Evolutionary conservation across 1,140 invertebrate genomes (phyloP).

Genomic region (Maniola jurtina): DNA sequence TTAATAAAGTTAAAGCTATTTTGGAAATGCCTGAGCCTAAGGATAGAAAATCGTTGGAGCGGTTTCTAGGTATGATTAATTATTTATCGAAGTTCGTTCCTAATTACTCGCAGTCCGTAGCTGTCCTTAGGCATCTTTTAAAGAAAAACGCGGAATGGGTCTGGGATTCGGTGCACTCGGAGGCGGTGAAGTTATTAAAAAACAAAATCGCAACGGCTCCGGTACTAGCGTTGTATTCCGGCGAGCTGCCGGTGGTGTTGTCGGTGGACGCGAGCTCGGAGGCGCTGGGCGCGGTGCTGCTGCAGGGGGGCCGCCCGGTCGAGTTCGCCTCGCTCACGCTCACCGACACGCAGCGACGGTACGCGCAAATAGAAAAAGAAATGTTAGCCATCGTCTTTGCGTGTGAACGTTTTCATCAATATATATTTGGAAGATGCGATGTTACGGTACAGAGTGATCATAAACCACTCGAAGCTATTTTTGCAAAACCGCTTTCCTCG

Average conservation of each 20-base stretch:
- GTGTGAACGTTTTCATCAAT: slow-evolving; percentile 29
- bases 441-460: slow-evolving; percentile 32
- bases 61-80: slow-evolving; percentile 28
- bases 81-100: slow-evolving; percentile 33
- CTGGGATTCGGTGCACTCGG: background rate
- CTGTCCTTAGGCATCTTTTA: slow-evolving; percentile 23
- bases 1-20: slow-evolving; percentile 21
- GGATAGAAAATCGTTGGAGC: slow-evolving; percentile 18
- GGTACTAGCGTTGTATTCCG: slow-evolving; percentile 2
- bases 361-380: slow-evolving; percentile 35
- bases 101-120: slow-evolving; percentile 24
- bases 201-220: background rate
- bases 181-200: background rate
- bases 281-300: slow-evolving; percentile 21
- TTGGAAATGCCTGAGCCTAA: slow-evolving; percentile 11
- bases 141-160: background rate
- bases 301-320: slow-evolving; percentile 22
- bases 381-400: slow-evolving; percentile 33
- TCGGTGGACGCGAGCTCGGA: slow-evolving; percentile 20
- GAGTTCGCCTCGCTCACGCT: slow-evolving; percentile 26
- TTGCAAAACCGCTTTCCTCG: slow-evolving; percentile 30
- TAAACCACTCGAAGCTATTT: slow-evolving; percentile 32
- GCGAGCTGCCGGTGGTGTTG: background rate
- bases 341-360: slow-evolving; percentile 26
- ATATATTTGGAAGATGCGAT: slow-evolving; percentile 26